Evolutionary conservation across 2,113 vertebrate genomes (phyloP), one percentile per base, ranked within the genome.

Genomic region (Anolis carolinensis): DNA sequence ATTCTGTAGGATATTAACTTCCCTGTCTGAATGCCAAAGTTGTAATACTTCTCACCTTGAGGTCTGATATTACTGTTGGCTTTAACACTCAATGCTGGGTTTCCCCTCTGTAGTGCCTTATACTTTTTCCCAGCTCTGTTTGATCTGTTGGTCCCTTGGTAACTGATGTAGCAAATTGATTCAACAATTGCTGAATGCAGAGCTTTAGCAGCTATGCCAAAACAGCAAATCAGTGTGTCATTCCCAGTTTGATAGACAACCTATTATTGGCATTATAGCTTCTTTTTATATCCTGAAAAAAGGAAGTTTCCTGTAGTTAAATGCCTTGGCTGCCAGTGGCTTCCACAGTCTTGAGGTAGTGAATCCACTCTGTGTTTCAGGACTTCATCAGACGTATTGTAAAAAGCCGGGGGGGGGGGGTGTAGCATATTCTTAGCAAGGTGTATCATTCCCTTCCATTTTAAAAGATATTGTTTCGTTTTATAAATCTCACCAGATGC

Each of bases 261-360:
- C 0, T 25, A 14, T 2, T 52, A 78, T 10, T 23, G 16, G 5
- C 52, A 71, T 25, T 78, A 50, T 7, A 36, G 1, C 2, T 80
- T 82, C 10, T 88, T 85, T 67, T n/a, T 14, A 25, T 7, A 0
- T 59, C 39, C 0, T 7, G n/a, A 32, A n/a, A 16, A n/a, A 36
- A 23, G 11, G 63, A 6, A 74, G 7, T 4, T 48, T 7, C 13
- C 52, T 4, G 7, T 65, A 91, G 71, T n/a, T 11, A 79, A 78
- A 83, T 68, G 73, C 39, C 3, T 48, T 30, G 3, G 25, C 10
- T 10, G 10, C 7, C 30, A n/a, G 30, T 68, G 65, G 65, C 65
- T 59, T 59, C 55, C 55, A 59, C 13, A 3, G 39, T 44, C 5
- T 2, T 44, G 39, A 44, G 39, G 39, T 5, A 44, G 55, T 16